A percentile compares a stretch with the other conserved stretches of the same genome.
Conservation (phyloP, 2,888 invertebrate genomes). For the Acheta domesticus region DNA sequence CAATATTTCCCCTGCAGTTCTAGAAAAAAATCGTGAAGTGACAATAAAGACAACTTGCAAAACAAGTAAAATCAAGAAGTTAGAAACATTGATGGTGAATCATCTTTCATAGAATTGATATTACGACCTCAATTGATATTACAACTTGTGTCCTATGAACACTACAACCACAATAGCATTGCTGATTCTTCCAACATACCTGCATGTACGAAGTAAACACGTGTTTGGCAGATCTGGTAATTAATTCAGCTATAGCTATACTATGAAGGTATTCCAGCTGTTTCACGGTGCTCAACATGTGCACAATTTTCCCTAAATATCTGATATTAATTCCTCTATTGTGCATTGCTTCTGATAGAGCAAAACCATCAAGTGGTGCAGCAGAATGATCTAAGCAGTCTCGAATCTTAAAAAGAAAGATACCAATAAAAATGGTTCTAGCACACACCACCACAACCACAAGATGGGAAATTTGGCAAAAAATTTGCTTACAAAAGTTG, state of each 20-base stretch:
- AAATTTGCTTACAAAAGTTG: conserved; percentile 72
- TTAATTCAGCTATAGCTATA: conserved; percentile 85
- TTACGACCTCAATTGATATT: no score
- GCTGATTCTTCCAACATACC: conserved; percentile 46
- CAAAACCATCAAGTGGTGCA: conserved; percentile 92
- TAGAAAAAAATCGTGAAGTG: no score
- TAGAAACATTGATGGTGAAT: no score
- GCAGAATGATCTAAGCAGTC: conserved; percentile 88
- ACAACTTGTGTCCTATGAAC: no score
- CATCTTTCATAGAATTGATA: no score
- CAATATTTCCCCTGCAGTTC: no score
- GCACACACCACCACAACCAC: no score
- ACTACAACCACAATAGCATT: no score
- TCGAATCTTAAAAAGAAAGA: conserved; percentile 62
- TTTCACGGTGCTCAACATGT: conserved; percentile 71
- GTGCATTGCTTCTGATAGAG: conserved; percentile 89
- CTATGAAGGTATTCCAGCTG: conserved; percentile 82
- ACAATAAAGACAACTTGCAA: no score
- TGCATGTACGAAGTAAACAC: conserved; percentile 89
- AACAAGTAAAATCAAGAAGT: no score
- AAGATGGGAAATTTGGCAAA: not conserved
- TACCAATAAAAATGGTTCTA: conserved; percentile 18
- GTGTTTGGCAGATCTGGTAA: conserved; percentile 89
- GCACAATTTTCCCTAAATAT: conserved; percentile 90
- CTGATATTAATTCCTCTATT: conserved; percentile 94